phyloP scores from a whole-genome alignment of 1,140 invertebrate species.

The Sinonovacula constricta region DNA sequence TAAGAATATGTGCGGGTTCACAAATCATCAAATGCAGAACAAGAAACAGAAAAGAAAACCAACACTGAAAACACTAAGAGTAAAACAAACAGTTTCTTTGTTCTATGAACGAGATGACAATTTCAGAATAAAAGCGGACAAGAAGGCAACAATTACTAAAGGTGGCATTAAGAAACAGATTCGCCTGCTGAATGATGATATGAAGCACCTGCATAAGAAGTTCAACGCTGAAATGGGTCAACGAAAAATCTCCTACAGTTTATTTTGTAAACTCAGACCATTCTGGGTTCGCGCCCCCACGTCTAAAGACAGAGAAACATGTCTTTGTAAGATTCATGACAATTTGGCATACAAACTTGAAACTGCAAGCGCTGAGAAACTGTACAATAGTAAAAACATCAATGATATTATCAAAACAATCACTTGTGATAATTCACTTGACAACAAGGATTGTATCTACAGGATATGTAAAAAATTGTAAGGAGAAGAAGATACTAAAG shows the following conservation, averaged over 20 bases:
- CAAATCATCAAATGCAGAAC: not conserved
- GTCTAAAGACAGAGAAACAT: constrained; percentile 11
- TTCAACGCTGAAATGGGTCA: not conserved
- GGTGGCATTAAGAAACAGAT: constrained; percentile 35
- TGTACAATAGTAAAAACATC: constrained; percentile 3
- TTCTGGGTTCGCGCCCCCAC: constrained; percentile 9
- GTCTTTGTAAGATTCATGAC: constrained; percentile 19
- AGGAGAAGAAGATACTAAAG: too few relatives aligned
- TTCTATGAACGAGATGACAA: constrained; percentile 42
- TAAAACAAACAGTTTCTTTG: not conserved
- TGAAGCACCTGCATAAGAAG: constrained; percentile 7
- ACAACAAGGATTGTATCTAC: too few relatives aligned
- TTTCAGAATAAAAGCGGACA: constrained; percentile 38
- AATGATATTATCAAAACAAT: not conserved
- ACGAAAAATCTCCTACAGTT: constrained; percentile 11
- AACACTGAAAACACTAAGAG: not conserved
- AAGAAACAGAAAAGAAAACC: too few relatives aligned
- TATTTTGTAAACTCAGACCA: constrained; percentile 28
- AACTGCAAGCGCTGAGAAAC: not conserved
- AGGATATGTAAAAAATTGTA: too few relatives aligned
- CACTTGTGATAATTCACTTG: constrained; percentile 1
- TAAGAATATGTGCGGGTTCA: not conserved
- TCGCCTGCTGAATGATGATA: not conserved
- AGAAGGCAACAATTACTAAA: constrained; percentile 37
- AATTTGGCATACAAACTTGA: constrained; percentile 22